Conservation (phyloP, 2,113 vertebrate species). For the Proterorhinus semilunaris region DNA sequence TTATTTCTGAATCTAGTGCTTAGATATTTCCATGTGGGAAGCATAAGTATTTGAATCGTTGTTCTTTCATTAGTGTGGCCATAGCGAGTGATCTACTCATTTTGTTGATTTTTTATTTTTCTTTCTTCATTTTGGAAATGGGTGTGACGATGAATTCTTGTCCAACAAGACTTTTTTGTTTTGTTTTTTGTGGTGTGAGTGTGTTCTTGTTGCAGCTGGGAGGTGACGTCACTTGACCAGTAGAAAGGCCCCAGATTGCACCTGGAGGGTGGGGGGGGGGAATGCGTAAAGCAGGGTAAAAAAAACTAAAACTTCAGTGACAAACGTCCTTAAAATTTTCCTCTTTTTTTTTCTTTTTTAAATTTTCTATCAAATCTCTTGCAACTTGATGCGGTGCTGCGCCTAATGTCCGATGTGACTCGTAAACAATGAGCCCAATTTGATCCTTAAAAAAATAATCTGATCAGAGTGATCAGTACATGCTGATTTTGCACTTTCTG, state of each 20-base stretch:
- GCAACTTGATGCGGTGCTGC: conserved; percentile 31
- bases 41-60: conserved; percentile 91
- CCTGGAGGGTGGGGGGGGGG: conserved; percentile 66
- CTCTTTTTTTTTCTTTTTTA: conserved; percentile 44
- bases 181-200: conserved; percentile 72
- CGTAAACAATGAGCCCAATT: conserved; percentile 11
- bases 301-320: conserved; percentile 70
- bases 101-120: conserved; percentile 69
- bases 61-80: conserved; percentile 91
- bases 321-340: conserved; percentile 74
- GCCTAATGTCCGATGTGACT: conserved; percentile 17
- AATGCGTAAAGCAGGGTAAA: conserved; percentile 63
- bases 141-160: conserved; percentile 69
- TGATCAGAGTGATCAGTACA: conserved; percentile 16
- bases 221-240: conserved; percentile 69
- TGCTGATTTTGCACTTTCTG: conserved; percentile 64
- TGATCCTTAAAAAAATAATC: conserved; percentile 18
- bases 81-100: conserved; percentile 86
- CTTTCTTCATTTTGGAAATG: conserved; percentile 76
- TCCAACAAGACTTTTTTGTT: conserved; percentile 68
- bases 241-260: conserved; percentile 76
- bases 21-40: conserved; percentile 88
- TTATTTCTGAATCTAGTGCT: conserved; percentile 83
- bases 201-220: conserved; percentile 78
- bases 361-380: conserved; percentile 17